phyloP scores from a whole-genome alignment of 2,888 invertebrate species.

The Rapana venosa region DNA sequence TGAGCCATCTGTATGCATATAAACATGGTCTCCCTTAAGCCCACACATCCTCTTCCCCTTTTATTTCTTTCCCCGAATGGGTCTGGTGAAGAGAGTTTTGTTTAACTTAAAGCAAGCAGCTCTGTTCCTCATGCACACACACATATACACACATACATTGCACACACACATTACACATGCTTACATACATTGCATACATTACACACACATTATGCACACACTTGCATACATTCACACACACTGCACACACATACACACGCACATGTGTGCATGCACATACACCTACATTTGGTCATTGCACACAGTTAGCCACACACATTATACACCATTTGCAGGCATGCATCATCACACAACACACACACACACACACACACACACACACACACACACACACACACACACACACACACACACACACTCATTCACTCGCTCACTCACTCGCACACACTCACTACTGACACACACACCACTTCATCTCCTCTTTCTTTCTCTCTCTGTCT shows the following conservation, averaged over 20 bases:
- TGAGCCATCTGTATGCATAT: too few relatives aligned
- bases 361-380: background rate
- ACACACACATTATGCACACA: background rate
- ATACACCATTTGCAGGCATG: too few relatives aligned
- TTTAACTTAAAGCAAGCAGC: too few relatives aligned
- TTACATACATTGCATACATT: background rate
- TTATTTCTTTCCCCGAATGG: too few relatives aligned
- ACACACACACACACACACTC: conserved; percentile 23
- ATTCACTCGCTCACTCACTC: background rate
- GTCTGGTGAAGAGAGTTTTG: too few relatives aligned
- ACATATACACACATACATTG: background rate
- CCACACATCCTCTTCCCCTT: too few relatives aligned
- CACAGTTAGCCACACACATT: background rate
- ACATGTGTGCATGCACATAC: too few relatives aligned
- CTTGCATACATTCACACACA: background rate
- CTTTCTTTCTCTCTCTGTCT: too few relatives aligned
- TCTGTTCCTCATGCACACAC: background rate
- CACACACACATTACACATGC: background rate
- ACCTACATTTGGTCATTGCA: background rate
- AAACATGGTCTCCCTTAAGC: too few relatives aligned
- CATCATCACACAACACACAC: background rate
- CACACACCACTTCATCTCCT: too few relatives aligned
- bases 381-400: background rate
- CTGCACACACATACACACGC: background rate
- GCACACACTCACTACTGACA: background rate